These are phyloP conservation scores for Phymastichus coffea DNA, from an alignment of 1,140 invertebrate genomes.

Conservation along the genomic window DNA sequence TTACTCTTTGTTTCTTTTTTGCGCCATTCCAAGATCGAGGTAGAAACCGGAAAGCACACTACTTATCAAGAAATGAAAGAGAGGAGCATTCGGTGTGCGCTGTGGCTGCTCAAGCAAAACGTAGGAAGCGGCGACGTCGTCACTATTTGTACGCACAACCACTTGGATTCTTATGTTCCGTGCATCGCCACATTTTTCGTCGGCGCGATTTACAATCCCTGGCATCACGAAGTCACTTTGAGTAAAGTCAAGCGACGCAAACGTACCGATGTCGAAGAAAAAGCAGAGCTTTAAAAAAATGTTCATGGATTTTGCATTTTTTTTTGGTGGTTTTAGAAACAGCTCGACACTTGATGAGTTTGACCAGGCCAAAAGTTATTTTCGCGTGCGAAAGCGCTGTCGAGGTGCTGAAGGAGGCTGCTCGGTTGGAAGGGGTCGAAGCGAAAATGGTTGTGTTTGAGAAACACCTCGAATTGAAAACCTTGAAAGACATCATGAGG, in stretches of 20 bases:
- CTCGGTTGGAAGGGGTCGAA: constrained; percentile 22
- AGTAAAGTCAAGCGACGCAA: too few species aligned
- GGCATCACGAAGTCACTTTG: constrained; percentile 19
- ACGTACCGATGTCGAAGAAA: too few species aligned
- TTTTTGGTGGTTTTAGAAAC: constrained; percentile 5
- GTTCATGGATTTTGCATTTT: too few species aligned
- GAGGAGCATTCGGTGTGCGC: constrained; percentile 50
- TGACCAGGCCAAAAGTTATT: constrained; percentile 42
- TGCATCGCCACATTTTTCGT: constrained; percentile 51
- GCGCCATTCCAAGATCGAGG: too few species aligned
- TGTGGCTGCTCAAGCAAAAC: constrained; percentile 46
- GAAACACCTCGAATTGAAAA: constrained; percentile 14
- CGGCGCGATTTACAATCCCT: constrained; percentile 40
- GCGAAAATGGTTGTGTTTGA: constrained; percentile 38
- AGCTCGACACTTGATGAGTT: constrained; percentile 34
- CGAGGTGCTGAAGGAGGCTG: constrained; percentile 28
- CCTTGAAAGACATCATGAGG: constrained; percentile 25
- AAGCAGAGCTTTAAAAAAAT: too few species aligned
- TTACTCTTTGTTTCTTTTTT: too few species aligned
- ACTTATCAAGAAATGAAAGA: constrained; percentile 47
- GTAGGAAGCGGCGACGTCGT: constrained; percentile 50
- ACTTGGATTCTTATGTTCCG: constrained; percentile 51
- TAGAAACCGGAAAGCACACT: constrained; percentile 49
- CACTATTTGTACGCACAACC: constrained; percentile 50
- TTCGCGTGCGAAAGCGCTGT: constrained; percentile 35